Evolutionary conservation across 2,113 vertebrate genomes (phyloP).

Genomic region (Heloderma charlesbogerti): DNA sequence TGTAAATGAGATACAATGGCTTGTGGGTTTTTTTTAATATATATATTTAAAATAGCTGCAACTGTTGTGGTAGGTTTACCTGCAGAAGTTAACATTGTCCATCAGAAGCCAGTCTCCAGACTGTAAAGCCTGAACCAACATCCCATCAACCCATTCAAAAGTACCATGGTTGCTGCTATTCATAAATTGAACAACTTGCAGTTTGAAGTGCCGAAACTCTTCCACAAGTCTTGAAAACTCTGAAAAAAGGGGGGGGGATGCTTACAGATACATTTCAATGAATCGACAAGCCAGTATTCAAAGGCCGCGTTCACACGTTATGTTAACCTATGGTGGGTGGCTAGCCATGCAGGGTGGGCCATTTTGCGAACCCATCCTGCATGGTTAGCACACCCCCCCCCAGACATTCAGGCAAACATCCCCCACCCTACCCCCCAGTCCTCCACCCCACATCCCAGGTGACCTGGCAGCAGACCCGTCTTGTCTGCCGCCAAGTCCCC

Average conservation of each 20-base stretch:
- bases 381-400: no score
- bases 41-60: no score
- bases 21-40: neutral
- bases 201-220: constrained; percentile 88
- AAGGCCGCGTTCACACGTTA: no score
- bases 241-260: constrained; percentile 59
- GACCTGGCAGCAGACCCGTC: no score
- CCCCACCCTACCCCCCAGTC: no score
- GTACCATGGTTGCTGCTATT: constrained; percentile 85
- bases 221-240: constrained; percentile 91
- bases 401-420: no score
- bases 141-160: constrained; percentile 97
- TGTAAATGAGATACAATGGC: no score
- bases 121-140: constrained; percentile 91
- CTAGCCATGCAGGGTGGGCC: no score
- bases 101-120: constrained; percentile 97
- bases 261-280: neutral
- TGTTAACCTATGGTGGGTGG: no score
- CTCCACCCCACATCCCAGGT: no score
- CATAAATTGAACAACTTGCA: constrained; percentile 84
- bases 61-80: constrained; percentile 76
- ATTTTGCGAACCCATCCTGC: no score
- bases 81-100: constrained; percentile 99
- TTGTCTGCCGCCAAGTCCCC: no score
- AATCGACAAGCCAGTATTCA: neutral